Percentiles rank a stretch among this genome's conserved stretches.
These are phyloP conservation scores for Menidia menidia DNA, from an alignment of 2,797 vertebrate species.

Conservation along the genomic window DNA sequence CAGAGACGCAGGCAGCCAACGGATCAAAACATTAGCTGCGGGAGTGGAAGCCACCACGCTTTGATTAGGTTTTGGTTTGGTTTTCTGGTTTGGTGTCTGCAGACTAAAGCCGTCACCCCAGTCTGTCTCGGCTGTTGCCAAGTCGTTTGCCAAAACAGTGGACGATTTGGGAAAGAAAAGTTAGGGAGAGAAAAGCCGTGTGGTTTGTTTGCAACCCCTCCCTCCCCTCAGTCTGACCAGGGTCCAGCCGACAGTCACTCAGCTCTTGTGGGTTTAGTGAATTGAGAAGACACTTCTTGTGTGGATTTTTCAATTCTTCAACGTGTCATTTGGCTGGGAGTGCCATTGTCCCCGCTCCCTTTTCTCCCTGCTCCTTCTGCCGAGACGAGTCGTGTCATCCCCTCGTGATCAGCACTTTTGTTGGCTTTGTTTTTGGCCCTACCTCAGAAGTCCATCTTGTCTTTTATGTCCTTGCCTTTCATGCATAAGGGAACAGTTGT, in stretches of 20 bases:
- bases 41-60: constrained; percentile 75
- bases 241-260: constrained; percentile 86
- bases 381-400: constrained; percentile 96
- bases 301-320: constrained; percentile 99
- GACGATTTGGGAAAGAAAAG: constrained; percentile 69
- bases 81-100: constrained; percentile 65
- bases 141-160: constrained; percentile 73
- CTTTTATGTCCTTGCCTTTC: constrained; percentile 99
- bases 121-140: constrained; percentile 70
- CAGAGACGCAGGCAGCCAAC: constrained; percentile 74
- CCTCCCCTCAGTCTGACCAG: constrained; percentile 58
- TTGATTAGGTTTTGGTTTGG: constrained; percentile 78
- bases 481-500: constrained; percentile 99
- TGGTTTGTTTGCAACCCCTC: constrained; percentile 55
- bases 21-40: constrained; percentile 77
- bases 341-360: constrained; percentile 88
- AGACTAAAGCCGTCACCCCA: constrained; percentile 72
- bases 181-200: constrained; percentile 56
- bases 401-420: constrained; percentile 99
- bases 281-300: constrained; percentile 93
- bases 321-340: constrained; percentile 94
- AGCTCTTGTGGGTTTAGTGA: constrained; percentile 90
- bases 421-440: constrained; percentile 98
- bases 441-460: constrained; percentile 99
- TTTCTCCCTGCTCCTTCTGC: constrained; percentile 90